Base-by-base conservation (phyloP, 2,797 vertebrate genomes). In the Antrozous pallidus region DNA sequence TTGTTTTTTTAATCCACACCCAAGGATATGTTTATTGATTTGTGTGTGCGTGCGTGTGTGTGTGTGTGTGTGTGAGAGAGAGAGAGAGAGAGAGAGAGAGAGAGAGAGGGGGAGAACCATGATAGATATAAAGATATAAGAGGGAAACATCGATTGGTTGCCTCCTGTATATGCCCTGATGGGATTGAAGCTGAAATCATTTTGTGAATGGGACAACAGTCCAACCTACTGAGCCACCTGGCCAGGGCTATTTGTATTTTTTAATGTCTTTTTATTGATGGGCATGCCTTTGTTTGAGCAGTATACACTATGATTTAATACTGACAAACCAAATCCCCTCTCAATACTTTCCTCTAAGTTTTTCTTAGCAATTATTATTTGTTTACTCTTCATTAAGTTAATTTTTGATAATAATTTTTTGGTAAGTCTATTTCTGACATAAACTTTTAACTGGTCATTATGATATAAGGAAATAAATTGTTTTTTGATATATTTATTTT, bases 391-490 rank as follows among this genome's bases (percentile, higher is more conserved):
- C 26, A 93, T 67, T 47, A 54, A 74, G 87, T 69, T 80, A 42
- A 22, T 82, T 77, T 79, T 79, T 71, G 69, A 33, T 77, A 49
- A 18, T 75, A 70, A 71, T 56, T 65, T 90, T 93, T 88, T 78
- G 26, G 18, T 18, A 88, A 91, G 22, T 71, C 51, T 91, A 63
- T 65, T 91, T 18, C 31, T 36, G 56, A 28, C 0, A 74, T 24
- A 47, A 80, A 84, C 17, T 88, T 88, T 85, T 85, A 88, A 91
- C 8, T 95, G 10, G 24, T 81, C 85, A 70, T 73, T 78, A n/a
- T 79, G 71, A 75, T 51, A 74, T 9, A 83, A 80, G 5, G 9
- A 79, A 96, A 77, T 56, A 88, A 38, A 36, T 2, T 78, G 2
- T 13, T 61, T 94, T 80, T 73, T 40, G 12, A 42, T 69, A 31